Percentiles rank a stretch among this genome's conserved stretches.
These are phyloP conservation scores for Zoanthus sansibaricus DNA, from an alignment of 92 coral and sea anemone genomes.

Conservation along the genomic window DNA sequence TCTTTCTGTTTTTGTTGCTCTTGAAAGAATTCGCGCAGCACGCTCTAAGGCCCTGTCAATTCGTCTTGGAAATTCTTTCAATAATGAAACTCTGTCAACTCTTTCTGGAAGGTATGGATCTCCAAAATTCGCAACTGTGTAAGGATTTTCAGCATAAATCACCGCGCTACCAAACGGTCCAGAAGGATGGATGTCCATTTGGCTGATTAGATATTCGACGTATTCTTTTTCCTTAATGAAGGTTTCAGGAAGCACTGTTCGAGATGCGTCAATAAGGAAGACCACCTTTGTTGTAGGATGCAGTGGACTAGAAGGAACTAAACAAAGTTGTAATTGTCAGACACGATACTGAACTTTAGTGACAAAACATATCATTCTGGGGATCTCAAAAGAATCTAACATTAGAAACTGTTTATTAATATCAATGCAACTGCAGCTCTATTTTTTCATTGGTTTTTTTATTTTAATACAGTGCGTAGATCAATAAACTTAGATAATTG, in stretches of 20 bases:
- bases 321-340: not conserved
- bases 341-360: not conserved
- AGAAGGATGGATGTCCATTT: slow-evolving; percentile 21
- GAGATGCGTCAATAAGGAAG: slow-evolving; percentile 27
- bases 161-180: slow-evolving; percentile 53
- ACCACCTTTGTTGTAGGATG: slow-evolving; percentile 11
- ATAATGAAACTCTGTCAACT: slow-evolving; percentile 61
- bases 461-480: no score
- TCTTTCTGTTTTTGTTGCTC: slow-evolving; percentile 63
- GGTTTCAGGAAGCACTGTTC: slow-evolving; percentile 1
- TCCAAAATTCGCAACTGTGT: slow-evolving; percentile 46
- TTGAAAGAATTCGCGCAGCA: slow-evolving; percentile 53
- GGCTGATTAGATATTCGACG: slow-evolving; percentile 24
- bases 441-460: no score
- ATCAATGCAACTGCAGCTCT: no score
- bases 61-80: slow-evolving; percentile 66
- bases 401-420: not conserved
- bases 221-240: slow-evolving; percentile 46
- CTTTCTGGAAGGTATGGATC: slow-evolving; percentile 35
- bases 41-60: slow-evolving; percentile 72
- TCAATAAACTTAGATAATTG: no score
- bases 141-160: slow-evolving; percentile 70
- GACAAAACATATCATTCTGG: not conserved
- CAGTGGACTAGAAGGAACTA: slow-evolving; percentile 28
- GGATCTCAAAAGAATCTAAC: not conserved